These are phyloP conservation scores for Actias luna DNA, from an alignment of 2,888 invertebrate species.

Conservation along the genomic window DNA sequence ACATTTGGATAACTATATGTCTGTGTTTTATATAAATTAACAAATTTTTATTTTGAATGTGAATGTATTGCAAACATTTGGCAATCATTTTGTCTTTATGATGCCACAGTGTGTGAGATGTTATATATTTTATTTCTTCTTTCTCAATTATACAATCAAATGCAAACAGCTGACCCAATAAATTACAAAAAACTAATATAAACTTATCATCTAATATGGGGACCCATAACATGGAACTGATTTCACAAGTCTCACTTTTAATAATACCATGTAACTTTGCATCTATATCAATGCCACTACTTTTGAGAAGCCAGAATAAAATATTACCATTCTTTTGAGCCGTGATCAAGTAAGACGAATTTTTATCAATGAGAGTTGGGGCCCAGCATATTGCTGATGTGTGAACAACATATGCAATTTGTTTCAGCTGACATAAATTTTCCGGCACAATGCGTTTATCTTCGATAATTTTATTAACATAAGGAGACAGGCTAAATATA, in stretches of 20 bases:
- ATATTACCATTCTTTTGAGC: conserved; percentile 59
- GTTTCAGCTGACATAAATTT: conserved; percentile 43
- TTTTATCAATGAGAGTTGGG: conserved; percentile 36
- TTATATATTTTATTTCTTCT: conserved; percentile 31
- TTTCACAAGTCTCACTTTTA: conserved; percentile 40
- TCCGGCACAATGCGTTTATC: conserved; percentile 27
- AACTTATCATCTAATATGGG: conserved; percentile 34
- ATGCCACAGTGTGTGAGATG: conserved; percentile 47
- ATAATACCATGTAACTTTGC: conserved; percentile 36
- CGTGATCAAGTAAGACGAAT: conserved; percentile 57
- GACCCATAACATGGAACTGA: conserved; percentile 53
- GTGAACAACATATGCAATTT: conserved; percentile 44
- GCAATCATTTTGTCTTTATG: conserved; percentile 61
- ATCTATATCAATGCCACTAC: conserved; percentile 26
- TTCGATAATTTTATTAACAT: conserved; percentile 35
- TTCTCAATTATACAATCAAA: conserved; percentile 41
- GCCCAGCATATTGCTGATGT: conserved; percentile 62
- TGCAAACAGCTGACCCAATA: conserved; percentile 48
- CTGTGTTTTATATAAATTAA: conserved; percentile 62
- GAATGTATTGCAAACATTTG: conserved; percentile 38
- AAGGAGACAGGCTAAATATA: conserved; percentile 47
- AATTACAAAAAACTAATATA: conserved; percentile 48
- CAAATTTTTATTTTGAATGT: conserved; percentile 41
- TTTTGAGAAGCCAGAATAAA: conserved; percentile 54
- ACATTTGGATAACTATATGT: conserved; percentile 53